Base-by-base conservation (phyloP, 2,113 vertebrate species). In the Rhea americana region DNA sequence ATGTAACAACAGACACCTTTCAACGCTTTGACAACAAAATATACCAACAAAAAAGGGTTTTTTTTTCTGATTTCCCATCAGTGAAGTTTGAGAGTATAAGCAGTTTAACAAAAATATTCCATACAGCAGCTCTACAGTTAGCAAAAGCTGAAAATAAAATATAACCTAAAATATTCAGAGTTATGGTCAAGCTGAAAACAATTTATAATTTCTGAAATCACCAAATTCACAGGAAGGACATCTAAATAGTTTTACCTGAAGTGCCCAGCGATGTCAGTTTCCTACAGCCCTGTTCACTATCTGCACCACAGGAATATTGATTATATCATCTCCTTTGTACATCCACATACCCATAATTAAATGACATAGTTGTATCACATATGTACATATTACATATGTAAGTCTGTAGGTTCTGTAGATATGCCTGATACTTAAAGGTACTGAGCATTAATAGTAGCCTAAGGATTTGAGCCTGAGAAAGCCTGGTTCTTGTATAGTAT, bases 1-100 rank as follows among this genome's bases (percentile, higher is more conserved):
- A 43, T 67, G 32, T 12, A 68, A 39, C 10, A 81, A 63, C 7
- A 80, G 24, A 81, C 51, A 6, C 20, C 43, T 90, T 81, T 86
- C 26, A 73, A 80, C 26, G 8, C 12, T 77, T 90, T 94, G 41
- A 11, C 50, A 80, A 74, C 58, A 82, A 65, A 79, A 56, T 30
- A 12, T 5, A 89, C 41, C 7, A 5, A 18, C 7, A 0, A 0
- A n/a, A 35, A 86, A 76, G 21, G 7, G 32, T 93, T 76, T n/a
- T 56, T 63, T 11, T 19, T 84, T 66, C 58, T 56, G 32, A 39
- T 83, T 47, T 85, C 45, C 21, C 12, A 6, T 70, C 18, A 62
- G 28, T 22, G 30, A 74, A 58, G 30, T 58, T 58, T 58, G 30
- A 20, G 56, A 58, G 30, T 25, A 58, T 12, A n/a, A 58, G 56